These are phyloP conservation scores for Halictus rubicundus DNA, from an alignment of 1,140 invertebrate species.

Conservation along the genomic window DNA sequence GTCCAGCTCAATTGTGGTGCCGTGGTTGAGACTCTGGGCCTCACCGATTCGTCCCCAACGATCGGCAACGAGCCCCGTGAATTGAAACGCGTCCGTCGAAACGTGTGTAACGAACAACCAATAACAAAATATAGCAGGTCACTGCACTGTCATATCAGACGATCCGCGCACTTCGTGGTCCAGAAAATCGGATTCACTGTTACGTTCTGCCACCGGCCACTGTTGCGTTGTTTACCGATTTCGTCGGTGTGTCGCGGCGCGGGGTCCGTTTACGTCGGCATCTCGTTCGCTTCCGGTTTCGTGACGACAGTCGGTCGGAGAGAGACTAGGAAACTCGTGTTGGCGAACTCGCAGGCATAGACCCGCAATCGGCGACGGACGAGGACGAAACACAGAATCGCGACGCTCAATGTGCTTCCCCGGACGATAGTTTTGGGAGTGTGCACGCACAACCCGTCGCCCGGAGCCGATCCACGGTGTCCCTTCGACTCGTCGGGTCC, in stretches of 20 bases:
- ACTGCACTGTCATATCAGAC: constrained; percentile 52
- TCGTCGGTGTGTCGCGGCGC: neutral
- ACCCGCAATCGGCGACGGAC: neutral
- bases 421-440: constrained; percentile 67
- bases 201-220: neutral
- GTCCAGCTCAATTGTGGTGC: constrained; percentile 80
- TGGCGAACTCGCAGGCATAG: too few relatives aligned
- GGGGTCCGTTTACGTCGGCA: neutral
- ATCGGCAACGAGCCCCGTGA: neutral
- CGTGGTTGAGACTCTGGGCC: constrained; percentile 75
- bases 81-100: too few relatives aligned
- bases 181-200: neutral
- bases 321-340: too few relatives aligned
- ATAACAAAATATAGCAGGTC: constrained; percentile 31
- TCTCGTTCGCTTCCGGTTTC: neutral
- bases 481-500: neutral
- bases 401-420: constrained; percentile 46
- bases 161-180: constrained; percentile 36
- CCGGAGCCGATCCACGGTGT: constrained; percentile 15
- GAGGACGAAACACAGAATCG: constrained; percentile 16
- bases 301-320: neutral
- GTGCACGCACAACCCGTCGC: constrained; percentile 45
- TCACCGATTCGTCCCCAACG: constrained; percentile 36
- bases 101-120: constrained; percentile 7
- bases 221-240: too few relatives aligned